phyloP scores from a whole-genome alignment of 2,113 vertebrate species.

The Rhabdomys dilectus region DNA sequence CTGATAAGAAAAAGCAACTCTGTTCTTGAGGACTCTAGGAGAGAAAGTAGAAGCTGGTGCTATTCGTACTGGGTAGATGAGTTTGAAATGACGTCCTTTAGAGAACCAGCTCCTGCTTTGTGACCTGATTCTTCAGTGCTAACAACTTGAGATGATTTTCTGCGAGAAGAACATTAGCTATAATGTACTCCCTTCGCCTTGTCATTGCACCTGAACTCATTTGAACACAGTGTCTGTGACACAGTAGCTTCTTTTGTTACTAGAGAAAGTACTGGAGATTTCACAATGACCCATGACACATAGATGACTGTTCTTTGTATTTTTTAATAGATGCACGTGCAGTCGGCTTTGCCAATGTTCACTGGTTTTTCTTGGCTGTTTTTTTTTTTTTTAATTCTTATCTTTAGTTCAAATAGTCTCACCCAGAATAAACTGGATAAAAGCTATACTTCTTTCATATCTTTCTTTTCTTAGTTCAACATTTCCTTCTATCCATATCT shows the following conservation, averaged over 20 bases:
- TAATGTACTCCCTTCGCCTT: not conserved
- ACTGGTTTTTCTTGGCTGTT: not conserved
- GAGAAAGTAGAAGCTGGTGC: conserved; percentile 51
- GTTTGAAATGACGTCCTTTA: conserved; percentile 71
- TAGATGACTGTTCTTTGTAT: not conserved
- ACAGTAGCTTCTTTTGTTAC: not conserved
- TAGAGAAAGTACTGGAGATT: not conserved
- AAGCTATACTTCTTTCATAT: not conserved
- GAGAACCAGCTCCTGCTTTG: conserved; percentile 56
- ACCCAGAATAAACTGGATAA: not conserved
- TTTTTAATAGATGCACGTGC: not conserved
- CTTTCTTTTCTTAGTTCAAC: not conserved
- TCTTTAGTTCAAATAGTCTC: not conserved
- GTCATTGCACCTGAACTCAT: conserved; percentile 4
- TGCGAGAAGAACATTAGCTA: conserved; percentile 53
- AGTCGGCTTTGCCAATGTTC: not conserved
- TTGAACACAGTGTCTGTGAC: not conserved
- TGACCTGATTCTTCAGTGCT: conserved; percentile 16
- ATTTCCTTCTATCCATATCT: not conserved
- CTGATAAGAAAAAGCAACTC: conserved; percentile 39
- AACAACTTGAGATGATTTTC: conserved; percentile 42
- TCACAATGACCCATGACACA: not conserved
- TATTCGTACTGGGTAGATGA: conserved; percentile 64
- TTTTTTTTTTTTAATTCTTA: not conserved
- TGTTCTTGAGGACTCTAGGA: conserved; percentile 70